These are phyloP conservation scores for Amphiprion percula DNA, from an alignment of 2,113 vertebrate species.

Conservation along the genomic window DNA sequence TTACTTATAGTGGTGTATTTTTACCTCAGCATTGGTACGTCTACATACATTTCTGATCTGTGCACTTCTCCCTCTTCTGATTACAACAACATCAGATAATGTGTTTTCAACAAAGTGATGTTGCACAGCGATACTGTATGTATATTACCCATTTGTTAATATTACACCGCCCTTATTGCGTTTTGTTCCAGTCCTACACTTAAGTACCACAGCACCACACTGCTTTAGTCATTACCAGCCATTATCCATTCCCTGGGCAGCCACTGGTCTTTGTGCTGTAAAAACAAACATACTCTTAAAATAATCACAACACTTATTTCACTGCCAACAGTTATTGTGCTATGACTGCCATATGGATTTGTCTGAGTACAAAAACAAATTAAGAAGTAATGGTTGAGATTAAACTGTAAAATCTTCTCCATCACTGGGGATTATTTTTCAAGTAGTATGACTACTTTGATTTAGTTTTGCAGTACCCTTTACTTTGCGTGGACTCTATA, in stretches of 20 bases:
- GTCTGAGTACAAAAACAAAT: neutral
- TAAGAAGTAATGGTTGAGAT: conserved; percentile 4
- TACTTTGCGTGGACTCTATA: neutral
- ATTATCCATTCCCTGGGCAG: conserved; percentile 22
- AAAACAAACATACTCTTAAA: conserved; percentile 9
- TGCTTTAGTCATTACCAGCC: conserved; percentile 31
- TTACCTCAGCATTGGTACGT: no score
- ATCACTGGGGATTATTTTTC: neutral
- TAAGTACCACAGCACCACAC: neutral
- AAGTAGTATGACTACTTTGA: neutral
- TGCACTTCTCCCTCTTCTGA: no score
- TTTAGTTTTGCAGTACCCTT: neutral
- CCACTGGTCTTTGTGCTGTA: neutral
- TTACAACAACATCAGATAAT: neutral
- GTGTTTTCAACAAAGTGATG: conserved; percentile 3
- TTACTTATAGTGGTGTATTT: no score
- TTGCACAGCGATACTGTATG: neutral
- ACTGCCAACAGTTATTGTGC: conserved; percentile 24
- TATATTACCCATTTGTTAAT: conserved; percentile 2
- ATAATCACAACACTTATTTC: conserved; percentile 12
- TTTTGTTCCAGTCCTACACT: conserved; percentile 1
- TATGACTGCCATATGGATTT: neutral
- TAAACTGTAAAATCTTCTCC: neutral
- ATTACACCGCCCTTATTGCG: conserved; percentile 3
- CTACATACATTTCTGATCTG: no score